Conservation (phyloP, 2,113 vertebrate genomes). For the Egretta garzetta region DNA sequence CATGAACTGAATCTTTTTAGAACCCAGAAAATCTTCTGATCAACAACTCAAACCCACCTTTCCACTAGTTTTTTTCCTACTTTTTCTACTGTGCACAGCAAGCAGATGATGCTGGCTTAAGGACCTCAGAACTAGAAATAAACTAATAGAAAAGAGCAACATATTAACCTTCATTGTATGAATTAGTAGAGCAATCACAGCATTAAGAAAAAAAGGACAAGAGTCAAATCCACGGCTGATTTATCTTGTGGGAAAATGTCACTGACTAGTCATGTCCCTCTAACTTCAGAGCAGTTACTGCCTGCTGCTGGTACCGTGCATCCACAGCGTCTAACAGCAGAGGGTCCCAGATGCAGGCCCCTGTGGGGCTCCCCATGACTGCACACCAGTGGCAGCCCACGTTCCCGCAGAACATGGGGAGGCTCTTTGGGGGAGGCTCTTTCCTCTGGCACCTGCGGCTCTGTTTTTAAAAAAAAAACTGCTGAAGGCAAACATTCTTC, state of each 20-base stretch:
- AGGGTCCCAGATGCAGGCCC: background rate
- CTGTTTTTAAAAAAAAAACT: background rate
- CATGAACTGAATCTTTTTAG: background rate
- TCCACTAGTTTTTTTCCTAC: background rate
- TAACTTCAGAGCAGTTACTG: background rate
- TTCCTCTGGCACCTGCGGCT: background rate
- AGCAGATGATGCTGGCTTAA: background rate
- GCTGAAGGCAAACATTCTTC: background rate
- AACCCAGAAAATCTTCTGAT: background rate
- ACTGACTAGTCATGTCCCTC: background rate
- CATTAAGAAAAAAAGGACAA: background rate
- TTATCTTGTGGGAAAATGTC: background rate
- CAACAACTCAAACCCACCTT: background rate
- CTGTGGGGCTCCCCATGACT: fast-evolving
- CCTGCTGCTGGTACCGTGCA: fast-evolving
- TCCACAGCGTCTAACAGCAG: background rate
- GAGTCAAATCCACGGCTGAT: background rate
- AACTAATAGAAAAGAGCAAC: background rate
- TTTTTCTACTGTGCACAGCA: background rate
- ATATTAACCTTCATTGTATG: background rate
- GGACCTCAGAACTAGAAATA: background rate
- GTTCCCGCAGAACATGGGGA: background rate
- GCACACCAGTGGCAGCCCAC: background rate
- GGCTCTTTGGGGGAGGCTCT: background rate
- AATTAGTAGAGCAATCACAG: background rate